A percentile compares a stretch with the other conserved stretches of the same genome.
These are phyloP conservation scores for Argyra leucocephala DNA, from an alignment of 2,888 invertebrate species.

Conservation along the genomic window DNA sequence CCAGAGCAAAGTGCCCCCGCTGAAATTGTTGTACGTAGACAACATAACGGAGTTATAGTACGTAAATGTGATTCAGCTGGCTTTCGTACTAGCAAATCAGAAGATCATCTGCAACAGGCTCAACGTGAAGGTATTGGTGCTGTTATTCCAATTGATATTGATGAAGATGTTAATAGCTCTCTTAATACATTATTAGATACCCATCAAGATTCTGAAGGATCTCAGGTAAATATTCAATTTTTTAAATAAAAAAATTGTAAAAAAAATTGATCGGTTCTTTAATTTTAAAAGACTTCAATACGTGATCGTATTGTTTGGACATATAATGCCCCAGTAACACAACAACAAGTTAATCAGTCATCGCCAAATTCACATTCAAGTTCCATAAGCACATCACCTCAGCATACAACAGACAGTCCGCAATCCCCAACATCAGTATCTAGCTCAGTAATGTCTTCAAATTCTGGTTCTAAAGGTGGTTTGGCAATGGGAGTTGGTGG, in stretches of 20 bases:
- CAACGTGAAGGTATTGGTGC: slow-evolving; percentile 57
- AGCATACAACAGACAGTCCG: slow-evolving; percentile 60
- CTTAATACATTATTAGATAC: slow-evolving; percentile 83
- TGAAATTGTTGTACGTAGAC: slow-evolving; percentile 39
- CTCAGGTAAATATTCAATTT: slow-evolving; percentile 33
- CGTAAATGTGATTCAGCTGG: slow-evolving; percentile 52
- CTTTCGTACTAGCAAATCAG: slow-evolving; percentile 81
- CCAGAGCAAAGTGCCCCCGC: slow-evolving; percentile 46
- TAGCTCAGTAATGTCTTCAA: slow-evolving; percentile 76
- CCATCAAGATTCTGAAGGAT: slow-evolving; percentile 49
- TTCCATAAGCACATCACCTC: slow-evolving; percentile 45
- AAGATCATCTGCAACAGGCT: slow-evolving; percentile 74
- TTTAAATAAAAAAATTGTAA: neutral
- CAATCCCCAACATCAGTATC: slow-evolving; percentile 79
- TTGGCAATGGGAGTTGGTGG: slow-evolving; percentile 35
- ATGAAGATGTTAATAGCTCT: slow-evolving; percentile 88
- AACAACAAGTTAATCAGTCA: slow-evolving; percentile 43
- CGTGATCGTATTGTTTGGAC: slow-evolving; percentile 75
- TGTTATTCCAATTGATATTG: slow-evolving; percentile 77
- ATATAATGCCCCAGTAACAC: slow-evolving; percentile 74
- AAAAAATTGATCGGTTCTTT: slow-evolving; percentile 11
- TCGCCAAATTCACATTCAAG: slow-evolving; percentile 42
- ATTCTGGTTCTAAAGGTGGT: slow-evolving; percentile 58
- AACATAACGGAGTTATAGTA: slow-evolving; percentile 48
- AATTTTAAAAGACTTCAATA: slow-evolving; percentile 33